Base-by-base conservation (phyloP, 2,113 vertebrate species). In the Willisornis vidua region DNA sequence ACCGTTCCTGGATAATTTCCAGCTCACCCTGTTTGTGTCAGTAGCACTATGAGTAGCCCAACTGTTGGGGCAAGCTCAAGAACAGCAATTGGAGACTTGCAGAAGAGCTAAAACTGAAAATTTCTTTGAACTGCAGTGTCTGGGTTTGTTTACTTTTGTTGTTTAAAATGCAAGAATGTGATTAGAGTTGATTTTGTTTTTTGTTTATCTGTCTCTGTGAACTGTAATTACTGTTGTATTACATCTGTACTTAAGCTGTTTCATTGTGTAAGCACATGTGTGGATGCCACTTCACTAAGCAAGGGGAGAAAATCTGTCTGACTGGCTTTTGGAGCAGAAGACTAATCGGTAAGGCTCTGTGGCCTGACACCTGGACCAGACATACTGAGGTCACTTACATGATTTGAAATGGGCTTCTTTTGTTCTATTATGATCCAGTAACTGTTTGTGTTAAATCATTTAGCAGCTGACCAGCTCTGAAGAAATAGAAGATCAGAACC, bases 381-480 rank as follows among this genome's bases (percentile, higher is more conserved):
- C 94, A 96, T 78, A 95, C 85, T 94, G 59, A 96, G 97, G 87
- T 97, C 96, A 96, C 95, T 98, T 98, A 94, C 62, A 26, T 97
- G 97, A 94, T 98, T 98, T 92, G 68, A 97, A 98, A 95, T 96
- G 79, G 91, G 90, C 72, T 98, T 97, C 84, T 92, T 96, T 97
- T 85, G 51, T 97, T 98, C 91, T 97, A 95, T 79, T 97, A 95
- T 97, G 97, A 96, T 97, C 90, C 93, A 96, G 87, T 97, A 98
- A 97, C 94, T 97, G 20, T 98, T 98, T 98, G 85, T 98, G 97
- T 97, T 97, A 97, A 98, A 97, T 97, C 97, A 93, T 97, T 97
- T 95, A 97, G 97, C 97, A 98, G 95, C 96, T 92, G 83, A 90
- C 97, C 96, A 97, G 92, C 98, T 96, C 89, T 96, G 96, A 98